phyloP scores from a whole-genome alignment of 2,888 invertebrate genomes.

The Drosophila prolongata region DNA sequence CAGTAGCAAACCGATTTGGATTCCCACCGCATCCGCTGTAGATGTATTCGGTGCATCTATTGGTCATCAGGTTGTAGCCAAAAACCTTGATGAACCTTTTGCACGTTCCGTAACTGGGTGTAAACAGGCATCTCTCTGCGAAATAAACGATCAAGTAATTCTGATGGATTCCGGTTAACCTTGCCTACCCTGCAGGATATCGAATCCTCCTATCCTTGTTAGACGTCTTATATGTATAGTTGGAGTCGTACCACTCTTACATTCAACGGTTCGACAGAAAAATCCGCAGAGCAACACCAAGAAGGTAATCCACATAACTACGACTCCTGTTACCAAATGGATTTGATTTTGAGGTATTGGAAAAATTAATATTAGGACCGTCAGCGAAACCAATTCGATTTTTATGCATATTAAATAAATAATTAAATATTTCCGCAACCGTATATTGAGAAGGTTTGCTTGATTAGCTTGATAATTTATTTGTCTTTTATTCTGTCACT shows the following conservation, averaged over 20 bases:
- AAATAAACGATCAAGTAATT: not conserved
- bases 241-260: not conserved
- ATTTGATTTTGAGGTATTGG: too few relatives aligned
- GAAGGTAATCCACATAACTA: not conserved
- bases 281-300: not conserved
- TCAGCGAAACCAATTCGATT: not conserved
- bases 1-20: constrained; percentile 48
- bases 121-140: constrained; percentile 37
- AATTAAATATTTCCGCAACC: not conserved
- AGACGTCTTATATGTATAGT: not conserved
- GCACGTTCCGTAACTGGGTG: constrained; percentile 42
- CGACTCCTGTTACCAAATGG: not conserved
- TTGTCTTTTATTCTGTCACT: too few relatives aligned
- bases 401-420: not conserved
- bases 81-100: not conserved
- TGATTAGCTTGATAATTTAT: too few relatives aligned
- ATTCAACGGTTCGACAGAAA: too few relatives aligned
- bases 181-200: not conserved
- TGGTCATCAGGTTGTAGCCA: constrained; percentile 39
- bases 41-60: constrained; percentile 25
- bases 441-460: not conserved
- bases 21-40: constrained; percentile 63
- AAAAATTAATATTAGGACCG: too few relatives aligned
- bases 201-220: not conserved
- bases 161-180: not conserved